Evolutionary conservation across 2,797 vertebrate genomes (phyloP).

Genomic region (Halcyon chelicuti): DNA sequence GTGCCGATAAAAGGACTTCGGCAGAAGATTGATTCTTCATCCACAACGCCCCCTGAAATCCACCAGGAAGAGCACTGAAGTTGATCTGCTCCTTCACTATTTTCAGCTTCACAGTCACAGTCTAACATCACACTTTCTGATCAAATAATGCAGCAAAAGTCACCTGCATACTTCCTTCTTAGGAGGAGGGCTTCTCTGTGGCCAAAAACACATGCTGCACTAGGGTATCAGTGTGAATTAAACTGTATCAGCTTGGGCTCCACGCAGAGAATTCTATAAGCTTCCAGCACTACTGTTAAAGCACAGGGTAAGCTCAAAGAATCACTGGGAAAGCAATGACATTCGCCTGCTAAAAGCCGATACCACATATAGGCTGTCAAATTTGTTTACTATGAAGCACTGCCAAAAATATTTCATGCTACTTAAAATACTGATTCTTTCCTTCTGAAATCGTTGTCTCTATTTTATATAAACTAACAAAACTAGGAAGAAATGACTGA

Average conservation of each 20-base stretch:
- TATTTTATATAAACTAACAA: neutral
- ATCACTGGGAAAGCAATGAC: neutral
- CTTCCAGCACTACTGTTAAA: neutral
- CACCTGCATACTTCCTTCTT: neutral
- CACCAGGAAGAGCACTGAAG: neutral
- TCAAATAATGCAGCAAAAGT: neutral
- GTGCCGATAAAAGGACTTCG: neutral
- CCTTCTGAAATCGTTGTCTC: neutral
- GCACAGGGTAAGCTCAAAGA: neutral
- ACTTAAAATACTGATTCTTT: neutral
- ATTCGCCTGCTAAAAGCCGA: neutral
- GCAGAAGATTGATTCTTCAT: neutral
- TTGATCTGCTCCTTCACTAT: neutral
- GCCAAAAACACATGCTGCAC: neutral
- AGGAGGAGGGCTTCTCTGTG: neutral
- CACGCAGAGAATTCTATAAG: neutral
- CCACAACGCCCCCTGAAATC: neutral
- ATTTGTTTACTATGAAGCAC: neutral
- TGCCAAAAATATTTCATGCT: neutral
- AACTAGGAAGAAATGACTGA: neutral
- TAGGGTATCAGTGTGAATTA: accelerated
- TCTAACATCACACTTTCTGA: neutral
- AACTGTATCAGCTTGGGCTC: neutral
- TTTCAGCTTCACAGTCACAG: neutral
- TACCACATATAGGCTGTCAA: neutral